Percentiles rank a stretch among this genome's conserved stretches.
These are phyloP conservation scores for Drosophila ananassae DNA, from an alignment of 1,140 invertebrate species.

Conservation along the genomic window DNA sequence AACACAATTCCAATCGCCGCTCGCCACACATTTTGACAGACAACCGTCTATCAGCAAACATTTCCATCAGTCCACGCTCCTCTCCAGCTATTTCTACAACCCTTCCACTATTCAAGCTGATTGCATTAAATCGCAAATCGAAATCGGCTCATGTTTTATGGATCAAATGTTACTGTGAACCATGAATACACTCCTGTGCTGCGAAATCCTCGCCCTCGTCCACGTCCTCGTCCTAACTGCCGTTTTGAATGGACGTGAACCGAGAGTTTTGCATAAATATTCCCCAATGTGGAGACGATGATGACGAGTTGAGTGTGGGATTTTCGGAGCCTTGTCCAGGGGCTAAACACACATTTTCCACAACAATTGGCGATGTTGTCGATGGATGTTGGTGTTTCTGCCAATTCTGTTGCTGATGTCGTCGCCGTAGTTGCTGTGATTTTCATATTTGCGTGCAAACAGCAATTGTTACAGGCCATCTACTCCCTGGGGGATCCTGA, in stretches of 20 bases:
- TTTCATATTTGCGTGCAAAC: slow-evolving; percentile 76
- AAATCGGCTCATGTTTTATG: slow-evolving; percentile 74
- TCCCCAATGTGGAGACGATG: slow-evolving; percentile 51
- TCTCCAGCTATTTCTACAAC: not conserved
- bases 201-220: not conserved
- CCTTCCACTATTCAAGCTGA: slow-evolving; percentile 21
- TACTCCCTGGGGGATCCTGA: slow-evolving; percentile 21
- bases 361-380: slow-evolving; percentile 54
- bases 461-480: slow-evolving; percentile 46
- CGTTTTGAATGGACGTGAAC: slow-evolving; percentile 17
- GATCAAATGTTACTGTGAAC: slow-evolving; percentile 58
- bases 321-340: slow-evolving; percentile 44
- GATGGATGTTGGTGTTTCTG: slow-evolving; percentile 37
- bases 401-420: slow-evolving; percentile 22
- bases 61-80: slow-evolving; percentile 6
- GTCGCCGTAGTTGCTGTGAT: slow-evolving; percentile 48
- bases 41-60: slow-evolving; percentile 33
- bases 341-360: slow-evolving; percentile 63
- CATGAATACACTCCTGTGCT: slow-evolving; percentile 56
- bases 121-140: slow-evolving; percentile 54
- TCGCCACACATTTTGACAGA: slow-evolving; percentile 42
- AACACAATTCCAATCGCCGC: slow-evolving; percentile 26
- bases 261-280: slow-evolving; percentile 69
- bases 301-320: slow-evolving; percentile 51
- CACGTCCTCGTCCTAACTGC: not conserved